Conservation (phyloP, 1,140 invertebrate species). For the Eriocheir sinensis region DNA sequence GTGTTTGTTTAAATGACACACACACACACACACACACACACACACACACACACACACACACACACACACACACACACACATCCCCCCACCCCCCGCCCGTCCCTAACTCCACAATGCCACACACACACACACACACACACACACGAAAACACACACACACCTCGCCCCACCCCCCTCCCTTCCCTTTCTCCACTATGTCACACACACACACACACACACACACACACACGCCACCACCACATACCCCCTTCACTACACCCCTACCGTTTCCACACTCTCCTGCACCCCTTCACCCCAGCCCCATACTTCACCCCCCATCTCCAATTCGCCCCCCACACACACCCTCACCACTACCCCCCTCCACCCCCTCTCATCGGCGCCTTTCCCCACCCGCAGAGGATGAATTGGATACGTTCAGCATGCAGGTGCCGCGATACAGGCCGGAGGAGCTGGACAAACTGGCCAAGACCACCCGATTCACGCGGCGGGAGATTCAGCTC, state of each 20-base stretch:
- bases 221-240: background rate
- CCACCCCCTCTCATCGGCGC: background rate
- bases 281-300: background rate
- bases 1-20: no score
- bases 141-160: no score
- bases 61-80: no score
- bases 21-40: no score
- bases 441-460: constrained; percentile 81
- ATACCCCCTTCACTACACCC: background rate
- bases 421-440: constrained; percentile 82
- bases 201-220: background rate
- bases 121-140: no score
- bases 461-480: constrained; percentile 92
- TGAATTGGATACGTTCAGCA: constrained; percentile 60
- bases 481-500: constrained; percentile 93
- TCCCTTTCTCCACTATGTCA: background rate
- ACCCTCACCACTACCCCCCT: background rate
- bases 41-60: no score
- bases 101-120: no score
- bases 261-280: background rate
- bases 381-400: constrained; percentile 39
- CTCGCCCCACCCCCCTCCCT: background rate
- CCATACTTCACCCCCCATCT: no score
- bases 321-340: background rate
- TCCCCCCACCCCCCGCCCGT: no score